Base-by-base conservation (phyloP, 2,113 vertebrate species). In the Amia ocellicauda region DNA sequence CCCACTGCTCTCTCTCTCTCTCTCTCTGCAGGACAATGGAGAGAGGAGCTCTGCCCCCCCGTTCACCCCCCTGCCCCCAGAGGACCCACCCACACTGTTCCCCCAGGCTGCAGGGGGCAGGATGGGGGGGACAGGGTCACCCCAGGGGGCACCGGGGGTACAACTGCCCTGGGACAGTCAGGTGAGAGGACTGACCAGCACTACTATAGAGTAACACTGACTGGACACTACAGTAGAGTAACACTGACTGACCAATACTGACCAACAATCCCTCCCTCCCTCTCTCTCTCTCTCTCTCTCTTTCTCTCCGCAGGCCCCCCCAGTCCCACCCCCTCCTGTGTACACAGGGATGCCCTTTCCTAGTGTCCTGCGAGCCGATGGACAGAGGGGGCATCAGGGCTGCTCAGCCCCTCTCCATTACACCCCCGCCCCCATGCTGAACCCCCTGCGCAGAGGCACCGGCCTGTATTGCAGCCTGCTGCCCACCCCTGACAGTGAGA, bases 351-450 rank as follows among this genome's bases (percentile, higher is more conserved):
- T 31, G 19, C 78, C 79, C 16, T 90, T 87, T 70, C 60, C 69
- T 68, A 91, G 87, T 60, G 51, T 82, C 22, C 83, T 91, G 64
- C 86, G 76, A 26, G 60, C 73, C 7, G 20, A 66, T 47, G 42
- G 66, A 29, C 53, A 63, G 63, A 22, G 57, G 28, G 41, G 43
- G 2, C 22, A 50, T 16, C 20, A 3, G 24, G 28, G 29, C n/a
- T 27, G 24, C n/a, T n/a, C n/a, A n/a, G n/a, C 7, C 4, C 40
- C 16, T 16, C 14, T 14, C n/a, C 76, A 63, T 64, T 89, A 86
- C 74, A 89, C 79, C 9, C 85, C 90, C 8, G 66, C 49, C 1
- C 90, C 90, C 2, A 84, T 89, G 63, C 83, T 91, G 23, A 85
- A 90, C 57, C 90, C 90, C 7, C 42, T 29, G 2, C 90, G 90